These are phyloP conservation scores for Tetragnatha montana DNA, from an alignment of 2,888 invertebrate genomes.

Conservation along the genomic window DNA sequence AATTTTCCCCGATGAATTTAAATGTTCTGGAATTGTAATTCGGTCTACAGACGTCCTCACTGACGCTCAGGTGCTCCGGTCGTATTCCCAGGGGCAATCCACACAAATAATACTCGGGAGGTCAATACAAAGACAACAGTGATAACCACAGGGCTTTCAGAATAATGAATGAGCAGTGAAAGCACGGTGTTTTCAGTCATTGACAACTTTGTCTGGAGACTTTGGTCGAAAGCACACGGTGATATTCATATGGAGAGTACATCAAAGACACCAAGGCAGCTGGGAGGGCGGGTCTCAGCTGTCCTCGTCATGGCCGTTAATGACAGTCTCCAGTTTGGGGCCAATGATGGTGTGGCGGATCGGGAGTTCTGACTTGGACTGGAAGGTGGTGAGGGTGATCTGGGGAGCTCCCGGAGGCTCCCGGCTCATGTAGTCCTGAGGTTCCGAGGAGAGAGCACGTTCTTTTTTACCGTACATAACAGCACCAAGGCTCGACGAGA, in stretches of 20 bases:
- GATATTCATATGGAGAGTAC: slow-evolving; percentile 44
- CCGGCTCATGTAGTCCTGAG: slow-evolving; percentile 30
- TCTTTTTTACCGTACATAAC: slow-evolving; percentile 65
- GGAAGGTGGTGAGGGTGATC: slow-evolving; percentile 66
- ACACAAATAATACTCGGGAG: background rate
- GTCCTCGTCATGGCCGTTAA: slow-evolving; percentile 65
- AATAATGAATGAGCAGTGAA: slow-evolving; percentile 61
- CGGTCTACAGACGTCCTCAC: background rate
- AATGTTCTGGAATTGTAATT: background rate
- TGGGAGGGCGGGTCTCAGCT: slow-evolving; percentile 51
- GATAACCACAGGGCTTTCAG: slow-evolving; percentile 38
- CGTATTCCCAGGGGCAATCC: background rate
- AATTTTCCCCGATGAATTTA: background rate
- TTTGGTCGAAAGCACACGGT: slow-evolving; percentile 54
- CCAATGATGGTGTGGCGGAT: slow-evolving; percentile 69
- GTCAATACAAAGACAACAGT: slow-evolving; percentile 26
- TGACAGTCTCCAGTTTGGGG: slow-evolving; percentile 68
- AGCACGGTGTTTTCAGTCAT: slow-evolving; percentile 28
- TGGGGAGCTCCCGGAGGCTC: slow-evolving; percentile 53
- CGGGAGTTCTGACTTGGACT: slow-evolving; percentile 68
- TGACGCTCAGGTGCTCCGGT: background rate
- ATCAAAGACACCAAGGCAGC: slow-evolving; percentile 25
- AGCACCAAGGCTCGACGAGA: slow-evolving; percentile 55
- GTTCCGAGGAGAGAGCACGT: slow-evolving; percentile 30
- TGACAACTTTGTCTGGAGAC: slow-evolving; percentile 14